Conservation (phyloP, 2,888 invertebrate species). For the Drosophila emarginata region DNA sequence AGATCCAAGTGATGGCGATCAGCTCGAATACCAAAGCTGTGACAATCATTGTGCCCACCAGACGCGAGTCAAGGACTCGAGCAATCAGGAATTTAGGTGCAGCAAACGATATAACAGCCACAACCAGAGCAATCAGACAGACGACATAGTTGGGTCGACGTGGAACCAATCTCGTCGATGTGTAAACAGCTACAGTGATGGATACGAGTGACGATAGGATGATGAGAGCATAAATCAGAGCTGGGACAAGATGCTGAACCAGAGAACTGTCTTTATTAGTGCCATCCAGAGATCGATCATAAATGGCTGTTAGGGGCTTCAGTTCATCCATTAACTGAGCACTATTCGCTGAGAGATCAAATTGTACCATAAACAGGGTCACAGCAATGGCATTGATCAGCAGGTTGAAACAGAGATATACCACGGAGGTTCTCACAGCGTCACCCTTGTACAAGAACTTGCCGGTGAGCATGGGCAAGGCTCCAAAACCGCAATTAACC, state of each 20-base stretch:
- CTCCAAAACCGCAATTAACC: conserved; percentile 81
- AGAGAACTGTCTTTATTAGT: conserved; percentile 53
- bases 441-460: conserved; percentile 83
- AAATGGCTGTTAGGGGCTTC: conserved; percentile 81
- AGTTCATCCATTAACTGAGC: conserved; percentile 76
- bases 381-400: conserved; percentile 81
- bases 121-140: conserved; percentile 79
- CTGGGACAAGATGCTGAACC: conserved; percentile 75
- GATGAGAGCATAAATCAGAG: conserved; percentile 77
- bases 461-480: conserved; percentile 82
- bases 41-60: conserved; percentile 81
- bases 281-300: conserved; percentile 79
- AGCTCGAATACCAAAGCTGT: conserved; percentile 81
- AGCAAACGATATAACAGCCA: conserved; percentile 78
- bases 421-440: conserved; percentile 81
- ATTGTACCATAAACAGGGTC: conserved; percentile 82
- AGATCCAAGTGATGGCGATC: conserved; percentile 82
- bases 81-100: conserved; percentile 80
- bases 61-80: conserved; percentile 79
- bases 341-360: conserved; percentile 76
- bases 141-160: conserved; percentile 82
- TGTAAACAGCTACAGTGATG: conserved; percentile 80
- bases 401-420: conserved; percentile 82
- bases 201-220: conserved; percentile 80
- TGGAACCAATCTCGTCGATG: conserved; percentile 80